These are phyloP conservation scores for Nomia melanderi DNA, from an alignment of 1,140 invertebrate genomes.

Conservation along the genomic window DNA sequence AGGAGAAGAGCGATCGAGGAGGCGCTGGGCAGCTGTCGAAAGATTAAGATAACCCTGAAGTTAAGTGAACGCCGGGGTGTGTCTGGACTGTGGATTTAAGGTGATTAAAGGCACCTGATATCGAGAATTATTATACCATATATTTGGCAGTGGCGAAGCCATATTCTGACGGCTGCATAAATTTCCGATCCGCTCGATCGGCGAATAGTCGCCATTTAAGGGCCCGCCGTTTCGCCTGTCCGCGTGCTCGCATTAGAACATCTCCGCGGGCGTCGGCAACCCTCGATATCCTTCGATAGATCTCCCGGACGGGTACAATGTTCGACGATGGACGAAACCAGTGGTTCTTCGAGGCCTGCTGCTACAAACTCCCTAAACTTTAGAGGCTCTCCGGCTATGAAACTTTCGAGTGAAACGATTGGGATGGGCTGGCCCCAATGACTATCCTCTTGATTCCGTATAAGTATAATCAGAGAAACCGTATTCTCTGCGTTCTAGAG, in stretches of 20 bases:
- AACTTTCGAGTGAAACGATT: too few species aligned
- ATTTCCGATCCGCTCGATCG: slow-evolving; percentile 56
- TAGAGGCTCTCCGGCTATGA: too few species aligned
- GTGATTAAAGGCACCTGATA: slow-evolving; percentile 82
- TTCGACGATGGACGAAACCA: too few species aligned
- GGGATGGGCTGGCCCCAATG: too few species aligned
- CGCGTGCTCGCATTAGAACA: slow-evolving; percentile 19
- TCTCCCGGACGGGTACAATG: neutral
- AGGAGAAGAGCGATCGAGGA: slow-evolving; percentile 70
- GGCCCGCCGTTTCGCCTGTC: neutral
- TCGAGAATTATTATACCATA: slow-evolving; percentile 80
- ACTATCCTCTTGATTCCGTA: too few species aligned
- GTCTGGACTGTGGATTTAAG: slow-evolving; percentile 80
- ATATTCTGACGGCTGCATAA: slow-evolving; percentile 70
- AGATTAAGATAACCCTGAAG: slow-evolving; percentile 81
- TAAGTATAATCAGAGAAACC: too few species aligned
- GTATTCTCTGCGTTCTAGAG: too few species aligned
- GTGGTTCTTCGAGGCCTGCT: too few species aligned
- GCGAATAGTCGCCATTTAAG: slow-evolving; percentile 11
- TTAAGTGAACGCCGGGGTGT: slow-evolving; percentile 76
- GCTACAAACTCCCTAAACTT: too few species aligned
- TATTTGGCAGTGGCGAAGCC: slow-evolving; percentile 74
- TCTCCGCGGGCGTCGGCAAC: slow-evolving; percentile 2
- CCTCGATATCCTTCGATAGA: neutral
- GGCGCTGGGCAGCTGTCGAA: slow-evolving; percentile 80